phyloP scores from a whole-genome alignment of 2,797 vertebrate species.

The Alcedo atthis region DNA sequence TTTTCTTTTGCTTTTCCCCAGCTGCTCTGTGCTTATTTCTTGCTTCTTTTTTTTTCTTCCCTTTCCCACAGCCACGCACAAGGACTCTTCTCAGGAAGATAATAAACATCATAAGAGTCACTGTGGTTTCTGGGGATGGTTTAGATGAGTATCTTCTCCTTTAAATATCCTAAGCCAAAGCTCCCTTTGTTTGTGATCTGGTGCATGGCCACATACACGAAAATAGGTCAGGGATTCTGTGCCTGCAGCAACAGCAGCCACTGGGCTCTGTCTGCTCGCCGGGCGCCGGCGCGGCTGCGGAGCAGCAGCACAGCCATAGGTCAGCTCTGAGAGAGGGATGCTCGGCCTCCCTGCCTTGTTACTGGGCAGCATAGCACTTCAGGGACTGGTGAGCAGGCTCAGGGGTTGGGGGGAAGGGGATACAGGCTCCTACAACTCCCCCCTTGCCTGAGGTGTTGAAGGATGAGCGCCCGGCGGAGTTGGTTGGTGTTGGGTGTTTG shows the following conservation, averaged over 20 bases:
- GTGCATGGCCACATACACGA: background rate
- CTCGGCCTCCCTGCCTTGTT: background rate
- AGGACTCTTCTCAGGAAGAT: background rate
- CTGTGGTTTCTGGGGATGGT: background rate
- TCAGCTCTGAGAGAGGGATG: background rate
- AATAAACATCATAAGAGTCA: rapidly evolving
- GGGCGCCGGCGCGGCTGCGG: background rate
- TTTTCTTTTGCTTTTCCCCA: background rate
- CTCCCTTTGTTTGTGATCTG: conserved; percentile 12
- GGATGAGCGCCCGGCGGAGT: rapidly evolving
- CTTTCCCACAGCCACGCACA: background rate
- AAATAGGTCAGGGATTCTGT: conserved; percentile 58
- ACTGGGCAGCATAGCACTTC: background rate
- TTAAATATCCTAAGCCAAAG: conserved; percentile 20
- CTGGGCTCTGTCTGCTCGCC: background rate
- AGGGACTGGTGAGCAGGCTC: rapidly evolving
- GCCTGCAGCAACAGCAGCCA: background rate
- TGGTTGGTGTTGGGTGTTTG: background rate
- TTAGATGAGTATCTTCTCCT: background rate
- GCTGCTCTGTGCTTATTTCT: background rate
- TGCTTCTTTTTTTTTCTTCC: too few species aligned
- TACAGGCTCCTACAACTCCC: background rate
- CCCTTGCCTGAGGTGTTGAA: background rate
- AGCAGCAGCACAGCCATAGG: background rate
- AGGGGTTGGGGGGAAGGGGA: background rate